A percentile compares a stretch with the other conserved stretches of the same genome.
phyloP scores from a whole-genome alignment of 2,797 vertebrate genomes.

The Hapalemur alaotrensis region DNA sequence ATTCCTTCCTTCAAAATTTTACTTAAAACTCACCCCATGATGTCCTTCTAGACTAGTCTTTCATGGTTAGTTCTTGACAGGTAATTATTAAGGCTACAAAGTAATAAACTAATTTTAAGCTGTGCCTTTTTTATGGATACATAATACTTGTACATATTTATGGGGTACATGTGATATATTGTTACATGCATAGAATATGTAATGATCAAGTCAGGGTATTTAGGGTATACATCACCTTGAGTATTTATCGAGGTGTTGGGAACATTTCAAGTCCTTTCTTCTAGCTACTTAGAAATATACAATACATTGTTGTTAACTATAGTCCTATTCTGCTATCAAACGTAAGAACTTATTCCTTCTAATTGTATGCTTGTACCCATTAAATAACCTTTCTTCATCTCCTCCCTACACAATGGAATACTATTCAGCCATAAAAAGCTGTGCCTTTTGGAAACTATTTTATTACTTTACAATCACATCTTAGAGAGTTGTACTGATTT shows the following conservation, averaged over 20 bases:
- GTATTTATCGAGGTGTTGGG: not conserved
- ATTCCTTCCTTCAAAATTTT: not conserved
- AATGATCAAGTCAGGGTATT: not conserved
- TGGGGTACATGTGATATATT: not conserved
- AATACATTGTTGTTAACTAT: not conserved
- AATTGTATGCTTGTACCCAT: not conserved
- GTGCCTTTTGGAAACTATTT: constrained; percentile 40
- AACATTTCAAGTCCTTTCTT: not conserved
- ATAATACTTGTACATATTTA: not conserved
- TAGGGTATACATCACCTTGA: not conserved
- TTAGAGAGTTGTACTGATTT: constrained; percentile 7
- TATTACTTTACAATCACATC: constrained; percentile 11
- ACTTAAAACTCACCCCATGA: not conserved
- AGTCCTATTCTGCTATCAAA: not conserved
- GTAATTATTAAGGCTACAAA: constrained; percentile 33
- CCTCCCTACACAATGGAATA: not conserved
- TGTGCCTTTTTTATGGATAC: not conserved
- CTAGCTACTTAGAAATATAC: not conserved
- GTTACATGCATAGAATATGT: not conserved
- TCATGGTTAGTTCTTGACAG: constrained; percentile 8
- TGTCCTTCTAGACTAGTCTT: constrained; percentile 29
- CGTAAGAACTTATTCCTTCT: not conserved
- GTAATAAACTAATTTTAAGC: constrained; percentile 36
- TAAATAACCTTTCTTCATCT: not conserved
- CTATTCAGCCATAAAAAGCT: not conserved